Percentiles rank a stretch among this genome's conserved stretches.
Evolutionary conservation across 2,113 vertebrate species (phyloP).

Genomic region (Carassius carassius): DNA sequence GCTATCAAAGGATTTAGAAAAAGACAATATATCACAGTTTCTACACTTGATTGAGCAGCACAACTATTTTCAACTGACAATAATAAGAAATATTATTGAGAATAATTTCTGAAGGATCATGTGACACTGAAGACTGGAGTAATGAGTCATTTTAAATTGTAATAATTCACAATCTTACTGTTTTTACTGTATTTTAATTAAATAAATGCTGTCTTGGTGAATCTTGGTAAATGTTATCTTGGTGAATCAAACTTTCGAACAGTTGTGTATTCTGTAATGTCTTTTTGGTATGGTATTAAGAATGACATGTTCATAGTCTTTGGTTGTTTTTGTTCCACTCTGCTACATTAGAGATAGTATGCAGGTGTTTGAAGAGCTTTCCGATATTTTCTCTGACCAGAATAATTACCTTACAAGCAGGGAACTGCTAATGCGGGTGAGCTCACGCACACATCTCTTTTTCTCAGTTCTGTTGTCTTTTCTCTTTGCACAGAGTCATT

Average conservation of each 20-base stretch:
- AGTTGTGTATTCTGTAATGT: background rate
- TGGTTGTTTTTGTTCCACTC: background rate
- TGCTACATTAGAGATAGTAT: slow-evolving; percentile 79
- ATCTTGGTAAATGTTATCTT: too few relatives aligned
- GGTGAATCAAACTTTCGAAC: background rate
- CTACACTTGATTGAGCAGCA: too few relatives aligned
- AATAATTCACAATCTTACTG: background rate
- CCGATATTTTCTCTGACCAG: slow-evolving; percentile 92
- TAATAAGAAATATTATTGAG: background rate
- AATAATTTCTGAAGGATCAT: background rate
- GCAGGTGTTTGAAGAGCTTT: slow-evolving; percentile 91
- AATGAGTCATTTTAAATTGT: background rate
- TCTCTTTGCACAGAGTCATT: background rate
- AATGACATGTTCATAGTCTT: background rate
- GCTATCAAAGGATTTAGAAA: too few relatives aligned
- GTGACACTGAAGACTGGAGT: background rate
- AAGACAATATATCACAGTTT: too few relatives aligned
- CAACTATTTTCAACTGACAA: background rate
- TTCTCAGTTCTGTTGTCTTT: background rate
- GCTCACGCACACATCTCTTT: slow-evolving; percentile 41
- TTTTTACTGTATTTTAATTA: background rate
- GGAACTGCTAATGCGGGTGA: slow-evolving; percentile 94
- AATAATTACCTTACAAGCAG: slow-evolving; percentile 93
- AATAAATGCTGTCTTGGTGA: background rate
- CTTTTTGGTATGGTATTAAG: background rate